Evolutionary conservation across 2,113 vertebrate species (phyloP).

Genomic region (Pterocles burchelli): DNA sequence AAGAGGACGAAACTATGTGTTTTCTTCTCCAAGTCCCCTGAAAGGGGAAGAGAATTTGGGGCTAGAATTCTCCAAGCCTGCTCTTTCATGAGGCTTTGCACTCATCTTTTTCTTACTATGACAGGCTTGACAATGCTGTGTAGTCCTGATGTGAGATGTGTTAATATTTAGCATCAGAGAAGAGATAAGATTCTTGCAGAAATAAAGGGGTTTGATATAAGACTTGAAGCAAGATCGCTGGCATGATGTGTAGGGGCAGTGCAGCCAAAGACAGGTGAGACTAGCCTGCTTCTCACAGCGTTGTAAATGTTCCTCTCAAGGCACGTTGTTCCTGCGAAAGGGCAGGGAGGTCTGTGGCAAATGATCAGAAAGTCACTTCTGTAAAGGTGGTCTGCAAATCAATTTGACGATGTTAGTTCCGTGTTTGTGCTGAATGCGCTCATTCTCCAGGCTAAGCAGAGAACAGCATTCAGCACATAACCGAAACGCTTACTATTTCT

Average conservation of each 20-base stretch:
- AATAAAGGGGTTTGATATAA: neutral
- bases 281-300: neutral
- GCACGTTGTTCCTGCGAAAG: neutral
- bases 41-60: neutral
- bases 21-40: neutral
- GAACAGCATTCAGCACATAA: slow-evolving; percentile 15
- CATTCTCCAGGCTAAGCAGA: slow-evolving; percentile 60
- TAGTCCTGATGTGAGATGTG: neutral
- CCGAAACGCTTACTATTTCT: slow-evolving; percentile 60
- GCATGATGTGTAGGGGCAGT: fast-evolving
- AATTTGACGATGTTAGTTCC: slow-evolving; percentile 20
- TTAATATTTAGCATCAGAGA: neutral
- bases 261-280: neutral
- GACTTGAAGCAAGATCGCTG: neutral
- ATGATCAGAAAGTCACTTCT: neutral
- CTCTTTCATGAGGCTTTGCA: neutral
- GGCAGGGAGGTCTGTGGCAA: neutral
- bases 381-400: slow-evolving; percentile 75
- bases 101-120: neutral
- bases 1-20: neutral
- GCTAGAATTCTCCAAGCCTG: neutral
- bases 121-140: neutral
- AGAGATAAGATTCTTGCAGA: neutral
- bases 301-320: neutral
- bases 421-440: slow-evolving; percentile 60